Conservation (phyloP, 2,797 vertebrate genomes). For the Squalus acanthias region DNA sequence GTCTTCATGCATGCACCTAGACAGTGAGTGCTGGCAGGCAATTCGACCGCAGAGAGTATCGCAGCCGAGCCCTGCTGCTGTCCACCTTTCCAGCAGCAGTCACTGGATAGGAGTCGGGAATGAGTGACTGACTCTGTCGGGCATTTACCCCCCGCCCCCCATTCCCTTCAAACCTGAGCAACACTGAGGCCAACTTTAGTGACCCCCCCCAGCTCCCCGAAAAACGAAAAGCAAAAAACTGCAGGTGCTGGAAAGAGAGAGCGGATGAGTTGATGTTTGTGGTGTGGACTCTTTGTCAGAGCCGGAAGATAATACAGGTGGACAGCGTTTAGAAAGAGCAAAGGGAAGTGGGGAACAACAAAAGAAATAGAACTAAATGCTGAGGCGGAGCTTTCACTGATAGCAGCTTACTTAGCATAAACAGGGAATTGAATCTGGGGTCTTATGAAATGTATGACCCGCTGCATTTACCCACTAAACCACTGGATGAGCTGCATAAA, state of each 20-base stretch:
- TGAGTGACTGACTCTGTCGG: neutral
- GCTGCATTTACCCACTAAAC: neutral
- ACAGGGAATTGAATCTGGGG: neutral
- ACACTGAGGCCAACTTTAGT: no score
- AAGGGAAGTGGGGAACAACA: neutral
- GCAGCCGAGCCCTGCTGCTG: neutral
- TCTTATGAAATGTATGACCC: neutral
- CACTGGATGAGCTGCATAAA: neutral
- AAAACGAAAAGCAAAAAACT: no score
- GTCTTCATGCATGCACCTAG: neutral
- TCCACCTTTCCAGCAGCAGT: neutral
- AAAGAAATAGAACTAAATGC: neutral
- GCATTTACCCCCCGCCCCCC: neutral
- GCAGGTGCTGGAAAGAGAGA: neutral
- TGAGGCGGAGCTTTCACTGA: neutral
- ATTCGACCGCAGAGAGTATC: neutral
- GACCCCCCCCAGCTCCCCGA: no score
- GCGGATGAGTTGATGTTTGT: neutral
- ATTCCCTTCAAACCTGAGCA: neutral
- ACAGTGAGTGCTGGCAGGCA: neutral
- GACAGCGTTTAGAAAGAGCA: neutral
- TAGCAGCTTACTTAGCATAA: neutral
- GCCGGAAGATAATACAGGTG: neutral
- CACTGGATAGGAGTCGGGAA: neutral
- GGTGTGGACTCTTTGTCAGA: neutral